A percentile compares a stretch with the other conserved stretches of the same genome.
Conservation (phyloP, 1,140 invertebrate genomes). For the Zaprionus gabonicus region DNA sequence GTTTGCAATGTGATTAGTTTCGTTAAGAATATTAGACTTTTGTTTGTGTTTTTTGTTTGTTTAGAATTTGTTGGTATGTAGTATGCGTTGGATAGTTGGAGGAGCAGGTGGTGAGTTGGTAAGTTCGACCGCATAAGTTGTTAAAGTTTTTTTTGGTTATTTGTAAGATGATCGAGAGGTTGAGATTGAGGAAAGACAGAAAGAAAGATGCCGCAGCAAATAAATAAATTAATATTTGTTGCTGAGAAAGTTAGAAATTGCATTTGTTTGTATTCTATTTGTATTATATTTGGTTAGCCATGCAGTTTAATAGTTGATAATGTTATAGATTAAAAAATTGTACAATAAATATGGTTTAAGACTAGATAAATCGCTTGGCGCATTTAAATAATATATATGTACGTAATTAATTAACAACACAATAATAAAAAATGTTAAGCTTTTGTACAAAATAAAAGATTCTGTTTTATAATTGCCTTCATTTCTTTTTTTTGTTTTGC, state of each 20-base stretch:
- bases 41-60: conserved; percentile 14
- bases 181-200: conserved; percentile 61
- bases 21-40: conserved; percentile 71
- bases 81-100: conserved; percentile 10
- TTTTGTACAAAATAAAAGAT: conserved; percentile 42
- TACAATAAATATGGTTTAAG: conserved; percentile 41
- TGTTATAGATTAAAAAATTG: conserved; percentile 42
- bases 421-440: conserved; percentile 39
- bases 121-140: conserved; percentile 64
- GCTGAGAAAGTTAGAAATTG: conserved; percentile 59
- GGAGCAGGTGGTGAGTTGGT: conserved; percentile 1
- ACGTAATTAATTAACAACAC: conserved; percentile 49
- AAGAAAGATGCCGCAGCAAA: conserved; percentile 78
- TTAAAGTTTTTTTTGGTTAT: conserved; percentile 35
- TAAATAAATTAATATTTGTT: conserved; percentile 76
- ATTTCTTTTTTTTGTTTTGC: neutral
- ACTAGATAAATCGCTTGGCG: conserved; percentile 50
- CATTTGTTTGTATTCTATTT: conserved; percentile 38
- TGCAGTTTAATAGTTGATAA: conserved; percentile 63
- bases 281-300: conserved; percentile 74
- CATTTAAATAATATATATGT: conserved; percentile 14
- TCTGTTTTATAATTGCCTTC: conserved; percentile 10
- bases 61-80: conserved; percentile 22
- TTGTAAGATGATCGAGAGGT: conserved; percentile 57
- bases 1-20: conserved; percentile 78